Evolutionary conservation across 2,113 vertebrate genomes (phyloP).

Genomic region (Pardalotus punctatus): DNA sequence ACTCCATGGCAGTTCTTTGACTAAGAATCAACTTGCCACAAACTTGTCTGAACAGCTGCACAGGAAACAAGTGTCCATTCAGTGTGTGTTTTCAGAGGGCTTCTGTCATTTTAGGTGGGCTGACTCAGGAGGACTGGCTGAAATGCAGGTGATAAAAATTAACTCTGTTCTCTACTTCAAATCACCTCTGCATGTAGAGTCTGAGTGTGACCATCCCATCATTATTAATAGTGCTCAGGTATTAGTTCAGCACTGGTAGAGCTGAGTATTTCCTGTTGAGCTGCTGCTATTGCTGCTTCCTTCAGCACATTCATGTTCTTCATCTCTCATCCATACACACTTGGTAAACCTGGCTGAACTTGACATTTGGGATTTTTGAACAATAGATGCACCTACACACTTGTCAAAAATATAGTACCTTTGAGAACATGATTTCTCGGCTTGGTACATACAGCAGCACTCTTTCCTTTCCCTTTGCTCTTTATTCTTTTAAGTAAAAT

Average conservation of each 20-base stretch:
- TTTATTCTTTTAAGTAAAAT: background rate
- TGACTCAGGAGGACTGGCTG: background rate
- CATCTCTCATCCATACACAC: background rate
- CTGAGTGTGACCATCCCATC: background rate
- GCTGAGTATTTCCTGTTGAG: background rate
- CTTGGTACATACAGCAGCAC: background rate
- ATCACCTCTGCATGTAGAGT: background rate
- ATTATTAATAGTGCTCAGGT: background rate
- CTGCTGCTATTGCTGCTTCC: background rate
- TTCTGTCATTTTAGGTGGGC: background rate
- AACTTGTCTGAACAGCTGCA: background rate
- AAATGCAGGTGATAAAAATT: background rate
- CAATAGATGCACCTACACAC: background rate
- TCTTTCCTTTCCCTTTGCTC: background rate
- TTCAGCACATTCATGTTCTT: background rate
- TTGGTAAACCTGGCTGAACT: background rate
- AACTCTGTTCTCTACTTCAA: background rate
- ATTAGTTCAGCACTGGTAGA: background rate
- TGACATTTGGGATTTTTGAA: background rate
- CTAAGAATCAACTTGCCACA: background rate
- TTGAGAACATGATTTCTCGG: background rate
- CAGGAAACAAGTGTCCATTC: background rate
- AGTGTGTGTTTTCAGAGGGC: background rate
- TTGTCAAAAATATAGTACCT: background rate
- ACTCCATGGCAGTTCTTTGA: fast-evolving